Conservation (phyloP, 2,888 invertebrate genomes). For the Mimumesa dahlbomi region DNA sequence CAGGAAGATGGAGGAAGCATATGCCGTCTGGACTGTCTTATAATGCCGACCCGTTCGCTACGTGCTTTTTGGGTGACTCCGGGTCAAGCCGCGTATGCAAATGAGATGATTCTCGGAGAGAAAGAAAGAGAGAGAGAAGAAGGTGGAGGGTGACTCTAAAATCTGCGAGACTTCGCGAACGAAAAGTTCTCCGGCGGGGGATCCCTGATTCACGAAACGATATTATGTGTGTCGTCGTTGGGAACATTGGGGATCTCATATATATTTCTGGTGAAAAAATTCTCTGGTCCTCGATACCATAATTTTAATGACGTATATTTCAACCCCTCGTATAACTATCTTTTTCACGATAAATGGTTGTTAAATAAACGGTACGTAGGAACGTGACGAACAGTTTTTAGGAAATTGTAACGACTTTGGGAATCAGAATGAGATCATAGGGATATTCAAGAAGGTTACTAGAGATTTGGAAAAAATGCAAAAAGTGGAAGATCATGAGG, state of each 20-base stretch:
- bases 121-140: too few species aligned
- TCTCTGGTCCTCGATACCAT: too few species aligned
- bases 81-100: constrained; percentile 73
- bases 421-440: constrained; percentile 33
- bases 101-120: constrained; percentile 65
- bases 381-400: background rate
- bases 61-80: constrained; percentile 46
- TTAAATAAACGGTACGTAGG: background rate
- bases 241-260: too few species aligned
- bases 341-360: too few species aligned
- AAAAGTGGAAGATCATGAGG: constrained; percentile 33
- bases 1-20: constrained; percentile 26
- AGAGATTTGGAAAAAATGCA: constrained; percentile 37
- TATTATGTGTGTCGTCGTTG: background rate
- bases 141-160: constrained; percentile 40
- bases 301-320: too few species aligned
- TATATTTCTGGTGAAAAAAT: too few species aligned
- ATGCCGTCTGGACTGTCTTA: constrained; percentile 35
- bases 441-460: constrained; percentile 35
- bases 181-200: constrained; percentile 1
- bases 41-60: constrained; percentile 43
- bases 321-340: too few species aligned
- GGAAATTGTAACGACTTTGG: constrained; percentile 13
- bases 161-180: constrained; percentile 11
- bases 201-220: constrained; percentile 4